Evolutionary conservation across 1,140 invertebrate genomes (phyloP), one percentile per base, ranked within the genome.

Genomic region (Aporrectodea caliginosa): DNA sequence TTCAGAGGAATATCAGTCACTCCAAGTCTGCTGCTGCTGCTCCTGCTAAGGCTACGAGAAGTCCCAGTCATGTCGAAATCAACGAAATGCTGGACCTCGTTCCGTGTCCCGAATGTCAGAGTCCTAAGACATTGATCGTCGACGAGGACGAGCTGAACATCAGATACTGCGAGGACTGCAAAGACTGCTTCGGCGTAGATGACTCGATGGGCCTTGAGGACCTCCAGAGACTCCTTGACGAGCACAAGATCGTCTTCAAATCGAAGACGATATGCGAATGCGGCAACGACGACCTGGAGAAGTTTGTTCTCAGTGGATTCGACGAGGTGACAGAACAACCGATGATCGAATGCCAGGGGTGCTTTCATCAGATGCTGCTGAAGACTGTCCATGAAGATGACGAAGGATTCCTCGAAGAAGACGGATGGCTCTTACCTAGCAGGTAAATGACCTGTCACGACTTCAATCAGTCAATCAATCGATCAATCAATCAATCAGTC

Each of bases 241-340:
- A 75, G 27, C 29, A 33, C 33, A 27, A 75, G 31, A 35, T n/a
- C 29, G 34, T 35, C 27, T 27, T 33, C 73, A 33, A 22, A 58
- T 22, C 43, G 43, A 58, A 27, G 73, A 29, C 73, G 31, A 32
- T 33, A 33, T 75, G 73, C 31, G 33, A 35, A 27, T 75, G 73
- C 27, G 73, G 73, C 1, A 75, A 75, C 73, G 73, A 75, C 29
- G 43, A 75, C 73, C 30, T 35, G 31, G 31, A 75, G 16, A 75
- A n/a, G 34, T 75, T 34, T 35, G 73, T 75, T 14, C 29, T 75
- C 43, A 33, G 29, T 14, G 33, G 29, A 29, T 1, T 75, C 32
- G 73, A 27, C 1, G 6, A 35, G 2, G 73, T 58, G 43, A 58
- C 43, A 6, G 43, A 22, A 22, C 43, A 58, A 58, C 43, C 43